Evolutionary conservation across 1,140 invertebrate species (phyloP).

Genomic region (Contarinia nasturtii): DNA sequence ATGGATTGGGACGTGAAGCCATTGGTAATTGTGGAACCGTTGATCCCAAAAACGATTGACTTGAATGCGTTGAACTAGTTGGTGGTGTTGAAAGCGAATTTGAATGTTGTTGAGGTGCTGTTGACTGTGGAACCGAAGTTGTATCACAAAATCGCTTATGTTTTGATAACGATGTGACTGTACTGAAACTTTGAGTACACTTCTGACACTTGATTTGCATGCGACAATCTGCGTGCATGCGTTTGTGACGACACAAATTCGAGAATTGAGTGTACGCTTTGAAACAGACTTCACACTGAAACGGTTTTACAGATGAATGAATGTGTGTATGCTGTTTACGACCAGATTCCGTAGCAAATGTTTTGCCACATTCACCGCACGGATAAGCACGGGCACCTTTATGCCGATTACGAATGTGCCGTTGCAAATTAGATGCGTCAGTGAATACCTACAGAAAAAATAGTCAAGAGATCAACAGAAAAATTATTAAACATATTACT

Average conservation of each 20-base stretch:
- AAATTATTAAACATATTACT: background rate
- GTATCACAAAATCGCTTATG: conserved; percentile 72
- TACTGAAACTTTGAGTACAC: conserved; percentile 80
- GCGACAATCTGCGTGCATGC: conserved; percentile 88
- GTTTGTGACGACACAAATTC: conserved; percentile 96
- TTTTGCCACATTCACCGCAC: conserved; percentile 95
- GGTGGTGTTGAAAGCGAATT: background rate
- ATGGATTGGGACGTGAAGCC: conserved; percentile 35
- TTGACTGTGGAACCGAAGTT: conserved; percentile 24
- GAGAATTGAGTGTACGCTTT: conserved; percentile 99
- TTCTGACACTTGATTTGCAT: conserved; percentile 79
- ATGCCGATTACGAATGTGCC: conserved; percentile 87
- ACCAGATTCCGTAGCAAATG: conserved; percentile 91
- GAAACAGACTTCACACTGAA: conserved; percentile 82
- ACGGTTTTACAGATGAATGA: conserved; percentile 95
- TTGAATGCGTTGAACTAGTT: conserved; percentile 11
- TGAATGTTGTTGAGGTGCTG: conserved; percentile 1
- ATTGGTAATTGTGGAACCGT: conserved; percentile 22
- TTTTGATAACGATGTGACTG: conserved; percentile 63
- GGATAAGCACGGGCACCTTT: conserved; percentile 84
- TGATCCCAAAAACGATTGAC: conserved; percentile 23
- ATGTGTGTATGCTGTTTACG: conserved; percentile 99
- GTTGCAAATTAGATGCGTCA: conserved; percentile 87
- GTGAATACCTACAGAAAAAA: conserved; percentile 59
- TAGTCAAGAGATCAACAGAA: conserved; percentile 2